Evolutionary conservation across 2,888 invertebrate species (phyloP), one percentile per base, ranked within the genome.

Genomic region (Euclidia mi): DNA sequence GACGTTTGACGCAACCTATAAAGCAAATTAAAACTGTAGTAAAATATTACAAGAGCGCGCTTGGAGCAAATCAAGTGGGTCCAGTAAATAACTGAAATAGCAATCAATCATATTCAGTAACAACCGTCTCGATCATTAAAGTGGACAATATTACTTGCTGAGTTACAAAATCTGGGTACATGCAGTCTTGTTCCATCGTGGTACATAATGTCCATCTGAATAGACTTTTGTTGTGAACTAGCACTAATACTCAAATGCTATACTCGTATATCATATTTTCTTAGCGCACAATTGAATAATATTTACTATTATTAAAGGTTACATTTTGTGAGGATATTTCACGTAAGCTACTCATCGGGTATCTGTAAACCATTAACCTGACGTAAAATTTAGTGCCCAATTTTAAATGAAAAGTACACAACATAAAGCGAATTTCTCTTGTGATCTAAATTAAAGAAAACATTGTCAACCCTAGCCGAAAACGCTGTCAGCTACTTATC

Each of bases 31-130:
- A 25, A 25, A 1, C 20, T 25, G 4, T 25, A 7, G 6, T 1
- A 25, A 32, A 50, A 43, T 17, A 41, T 14, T 57, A 43, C 50
- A 52, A 58, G 53, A 51, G 45, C 31, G 45, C 31, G 46, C 42
- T 52, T 56, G 47, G 60, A 60, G 14, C 56, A 60, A 64, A 63
- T 58, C 28, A 29, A 55, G 31, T 53, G 29, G 55, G 64, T 25
- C 4, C 20, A 25, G 53, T 31, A 48, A 48, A 56, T 31, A 48
- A 48, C 47, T 12, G 40, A 20, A 50, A 48, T 20, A 29, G 38
- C 59, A 20, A 55, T 70, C 56, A 65, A 70, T 71, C 71, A 70
- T 50, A 38, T 38, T 29, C 20, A 15, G 17, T 46, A 58, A 56
- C 61, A 70, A 37, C 9, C 37, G 56, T 20, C 37, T 29, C n/a